phyloP scores from a whole-genome alignment of 2,888 invertebrate genomes.

The Nudaria mundana region DNA sequence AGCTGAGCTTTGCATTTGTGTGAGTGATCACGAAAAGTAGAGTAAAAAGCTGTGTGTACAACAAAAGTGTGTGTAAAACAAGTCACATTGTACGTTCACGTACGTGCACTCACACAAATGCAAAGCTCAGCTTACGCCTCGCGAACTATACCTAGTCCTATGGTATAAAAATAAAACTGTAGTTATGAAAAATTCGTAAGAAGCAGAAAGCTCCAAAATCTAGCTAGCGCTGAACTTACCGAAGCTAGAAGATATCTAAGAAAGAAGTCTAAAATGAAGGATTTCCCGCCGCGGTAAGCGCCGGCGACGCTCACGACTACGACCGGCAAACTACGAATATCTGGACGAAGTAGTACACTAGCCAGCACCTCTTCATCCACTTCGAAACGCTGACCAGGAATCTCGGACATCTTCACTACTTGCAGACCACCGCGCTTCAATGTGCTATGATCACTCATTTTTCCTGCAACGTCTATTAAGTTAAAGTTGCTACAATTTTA shows the following conservation, averaged over 20 bases:
- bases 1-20: too few relatives aligned
- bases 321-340: conserved; percentile 33
- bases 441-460: conserved; percentile 10
- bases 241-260: conserved; percentile 42
- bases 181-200: too few relatives aligned
- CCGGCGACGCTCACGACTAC: conserved; percentile 47
- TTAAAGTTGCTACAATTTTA: too few relatives aligned
- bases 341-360: conserved; percentile 25
- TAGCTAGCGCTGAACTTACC: too few relatives aligned
- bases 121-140: too few relatives aligned
- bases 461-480: not conserved
- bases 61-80: too few relatives aligned
- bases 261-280: conserved; percentile 48
- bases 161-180: not conserved
- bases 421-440: conserved; percentile 20
- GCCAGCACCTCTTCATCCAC: conserved; percentile 30
- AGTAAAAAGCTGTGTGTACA: too few relatives aligned
- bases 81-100: too few relatives aligned
- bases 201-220: too few relatives aligned
- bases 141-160: too few relatives aligned
- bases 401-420: conserved; percentile 29
- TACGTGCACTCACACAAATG: too few relatives aligned
- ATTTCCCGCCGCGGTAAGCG: conserved; percentile 47
- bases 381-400: conserved; percentile 24
- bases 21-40: too few relatives aligned